Base-by-base conservation (phyloP, 2,797 vertebrate genomes). In the Peromyscus nudipes region DNA sequence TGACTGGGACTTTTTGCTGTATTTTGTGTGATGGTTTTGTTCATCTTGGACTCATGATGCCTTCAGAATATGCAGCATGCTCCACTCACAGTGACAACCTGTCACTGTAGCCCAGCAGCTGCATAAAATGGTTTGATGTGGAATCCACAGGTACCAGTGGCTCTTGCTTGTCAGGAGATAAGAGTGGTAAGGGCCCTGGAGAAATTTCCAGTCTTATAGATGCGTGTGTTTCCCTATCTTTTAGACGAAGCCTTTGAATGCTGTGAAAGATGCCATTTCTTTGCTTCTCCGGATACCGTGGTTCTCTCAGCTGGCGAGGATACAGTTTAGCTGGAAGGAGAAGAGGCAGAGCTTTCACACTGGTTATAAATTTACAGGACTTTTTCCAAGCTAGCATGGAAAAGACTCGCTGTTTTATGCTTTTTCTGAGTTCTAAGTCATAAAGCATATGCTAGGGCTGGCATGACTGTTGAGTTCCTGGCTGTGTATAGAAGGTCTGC, bases 341-440 rank as follows among this genome's bases (percentile, higher is more conserved):
- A 96, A 69, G 57, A 95, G 85, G 88, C 62, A 57, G 37, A 31
- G 57, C 77, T 97, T 96, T 97, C 64, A 86, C 75, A 40, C 75
- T 83, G 88, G 88, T 83, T 96, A 84, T 98, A 96, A 94, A 96
- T 97, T 89, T 92, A 76, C n/a, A 89, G 82, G 43, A 83, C 43
- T 95, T 95, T 95, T 97, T 96, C 93, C 93, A 97, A 96, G 71
- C 85, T 69, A 83, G 49, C 73, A 83, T 81, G 96, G 95, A 96
- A 97, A 96, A 98, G 91, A 73, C 43, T 95, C 62, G 62, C 71
- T 62, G 16, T 95, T 91, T 93, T 88, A 73, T 94, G 95, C 87
- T 88, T 95, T 96, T 86, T 92, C n/a, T 84, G 84, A 95, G 92
- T 97, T 95, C n/a, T 96, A 97, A 97, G 88, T 95, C 89, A 89